Base-by-base conservation (phyloP, 1,140 invertebrate species). In the Lamellibrachia luymesi region DNA sequence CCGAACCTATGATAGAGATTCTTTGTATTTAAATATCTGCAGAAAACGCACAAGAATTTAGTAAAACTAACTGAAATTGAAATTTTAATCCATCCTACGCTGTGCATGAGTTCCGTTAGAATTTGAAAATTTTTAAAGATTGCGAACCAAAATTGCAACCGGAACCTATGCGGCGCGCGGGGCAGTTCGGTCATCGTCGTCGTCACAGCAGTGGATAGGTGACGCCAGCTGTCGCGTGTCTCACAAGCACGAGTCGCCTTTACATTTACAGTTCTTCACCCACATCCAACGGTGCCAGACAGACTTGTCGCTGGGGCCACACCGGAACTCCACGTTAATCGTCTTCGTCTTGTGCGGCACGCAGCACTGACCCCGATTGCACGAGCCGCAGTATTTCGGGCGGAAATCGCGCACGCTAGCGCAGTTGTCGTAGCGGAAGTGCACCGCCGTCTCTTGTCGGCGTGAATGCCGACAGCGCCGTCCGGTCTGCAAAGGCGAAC, bases 401-500 rank as follows among this genome's bases (percentile, higher is more conserved):
- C 97, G 96, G 95, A 97, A 97, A 4, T 96, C 95, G 93, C 97
- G 97, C 90, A 97, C 96, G 94, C 97, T 97, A 2, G 97, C 95
- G 95, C 97, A 97, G 51, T 97, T 96, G 22, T 97, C 97, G 92
- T 97, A 96, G 2, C 96, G 96, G 38, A 97, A 95, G 56, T 97
- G 96, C 0, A 97, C 96, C 13, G 97, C 96, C 25, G 94, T 94
- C 64, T 96, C 95, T 51, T 97, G 94, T 22, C 97, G 96, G 94
- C 97, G 96, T 4, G 97, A 97, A 38, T 97, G 97, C 93, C 97
- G 97, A 95, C 97, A 97, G 95, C 97, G 96, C 94, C 97, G 97
- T 13, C 97, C 97, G 94, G 97, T 97, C 97, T 97, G 96, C 7
- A 96, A 96, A 56, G 50, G 52, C 49, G 27, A 52, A 92, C 49